These are phyloP conservation scores for Chaetoderma sp. DNA, from an alignment of 2,888 invertebrate species.

Conservation along the genomic window DNA sequence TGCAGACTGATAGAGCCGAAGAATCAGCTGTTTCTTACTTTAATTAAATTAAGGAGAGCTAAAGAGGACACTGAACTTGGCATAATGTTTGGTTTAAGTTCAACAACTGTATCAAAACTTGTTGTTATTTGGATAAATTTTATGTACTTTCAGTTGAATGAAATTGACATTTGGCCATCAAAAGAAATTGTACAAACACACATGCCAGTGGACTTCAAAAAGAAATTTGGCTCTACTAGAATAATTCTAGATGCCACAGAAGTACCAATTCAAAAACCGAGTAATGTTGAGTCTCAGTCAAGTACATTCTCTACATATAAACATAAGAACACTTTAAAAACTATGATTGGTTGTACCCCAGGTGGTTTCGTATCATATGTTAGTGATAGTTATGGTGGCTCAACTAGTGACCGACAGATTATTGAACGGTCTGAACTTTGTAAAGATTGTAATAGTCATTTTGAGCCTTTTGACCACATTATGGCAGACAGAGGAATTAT, in stretches of 20 bases:
- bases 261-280: conserved; percentile 36
- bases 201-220: conserved; percentile 35
- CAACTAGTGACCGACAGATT: conserved; percentile 35
- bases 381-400: conserved; percentile 30
- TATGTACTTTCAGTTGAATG: conserved; percentile 33
- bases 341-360: conserved; percentile 32
- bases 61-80: conserved; percentile 34
- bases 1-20: conserved; percentile 5
- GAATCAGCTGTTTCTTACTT: conserved; percentile 33
- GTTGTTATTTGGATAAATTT: conserved; percentile 36
- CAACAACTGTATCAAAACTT: conserved; percentile 25
- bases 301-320: conserved; percentile 41
- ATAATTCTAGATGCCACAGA: conserved; percentile 43
- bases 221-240: conserved; percentile 35
- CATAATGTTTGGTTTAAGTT: conserved; percentile 25
- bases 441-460: too few species aligned
- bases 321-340: conserved; percentile 40
- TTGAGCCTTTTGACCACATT: conserved; percentile 24
- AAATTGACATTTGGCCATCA: conserved; percentile 37
- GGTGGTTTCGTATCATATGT: conserved; percentile 30
- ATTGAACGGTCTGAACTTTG: conserved; percentile 29
- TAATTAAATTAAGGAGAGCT: conserved; percentile 36
- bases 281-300: conserved; percentile 31
- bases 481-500: conserved; percentile 41
- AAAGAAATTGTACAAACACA: conserved; percentile 21